These are phyloP conservation scores for Oasisia sp. DNA, from an alignment of 2,888 invertebrate genomes.

Conservation along the genomic window DNA sequence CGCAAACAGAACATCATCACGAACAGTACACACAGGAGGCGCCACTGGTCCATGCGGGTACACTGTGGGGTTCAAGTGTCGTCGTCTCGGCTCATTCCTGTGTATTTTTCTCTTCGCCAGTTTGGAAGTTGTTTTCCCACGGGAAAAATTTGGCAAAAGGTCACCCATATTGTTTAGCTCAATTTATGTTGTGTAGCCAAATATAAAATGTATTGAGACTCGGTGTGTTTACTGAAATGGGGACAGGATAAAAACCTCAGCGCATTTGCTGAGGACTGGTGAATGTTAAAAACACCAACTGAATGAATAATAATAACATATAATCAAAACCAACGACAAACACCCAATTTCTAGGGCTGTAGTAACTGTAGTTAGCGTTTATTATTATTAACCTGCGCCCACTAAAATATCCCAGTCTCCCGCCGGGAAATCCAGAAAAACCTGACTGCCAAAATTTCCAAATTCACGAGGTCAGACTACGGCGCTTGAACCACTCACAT, in stretches of 20 bases:
- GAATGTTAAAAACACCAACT: not conserved
- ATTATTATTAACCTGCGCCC: not conserved
- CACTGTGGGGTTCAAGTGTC: not conserved
- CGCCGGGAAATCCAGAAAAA: not conserved
- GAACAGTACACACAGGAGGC: not conserved
- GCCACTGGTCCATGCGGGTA: not conserved
- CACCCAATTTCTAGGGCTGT: not conserved
- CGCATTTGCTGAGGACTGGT: not conserved
- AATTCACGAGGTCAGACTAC: not conserved
- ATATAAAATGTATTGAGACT: too few relatives aligned
- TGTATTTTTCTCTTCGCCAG: too few relatives aligned
- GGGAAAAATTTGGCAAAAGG: too few relatives aligned
- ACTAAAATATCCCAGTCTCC: not conserved
- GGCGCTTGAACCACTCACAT: not conserved
- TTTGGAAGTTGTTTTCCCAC: too few relatives aligned
- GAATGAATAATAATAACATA: not conserved
- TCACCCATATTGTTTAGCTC: too few relatives aligned
- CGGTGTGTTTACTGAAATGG: too few relatives aligned
- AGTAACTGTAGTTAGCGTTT: not conserved
- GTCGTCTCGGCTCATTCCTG: too few relatives aligned
- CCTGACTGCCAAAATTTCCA: not conserved
- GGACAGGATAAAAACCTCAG: not conserved
- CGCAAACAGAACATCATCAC: not conserved
- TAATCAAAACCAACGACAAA: not conserved
- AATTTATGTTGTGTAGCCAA: too few relatives aligned